These are phyloP conservation scores for Urechis unicinctus DNA, from an alignment of 2,888 invertebrate species.

Conservation along the genomic window DNA sequence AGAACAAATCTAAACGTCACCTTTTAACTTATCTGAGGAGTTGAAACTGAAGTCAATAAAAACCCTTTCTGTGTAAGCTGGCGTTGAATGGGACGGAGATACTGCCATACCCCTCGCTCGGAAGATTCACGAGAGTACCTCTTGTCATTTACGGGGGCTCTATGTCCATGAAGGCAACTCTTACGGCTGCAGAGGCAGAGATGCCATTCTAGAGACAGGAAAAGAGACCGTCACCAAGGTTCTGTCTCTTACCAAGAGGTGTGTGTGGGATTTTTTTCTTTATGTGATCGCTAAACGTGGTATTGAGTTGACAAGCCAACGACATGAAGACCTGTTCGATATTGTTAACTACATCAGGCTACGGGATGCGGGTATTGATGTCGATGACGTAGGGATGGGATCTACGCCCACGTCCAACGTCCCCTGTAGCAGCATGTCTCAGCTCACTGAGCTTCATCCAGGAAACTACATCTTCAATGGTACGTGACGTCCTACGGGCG, in stretches of 20 bases:
- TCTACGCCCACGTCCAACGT: conserved; percentile 45
- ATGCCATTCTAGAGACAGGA: conserved; percentile 21
- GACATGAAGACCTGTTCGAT: too few species aligned
- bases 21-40: too few species aligned
- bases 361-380: conserved; percentile 25
- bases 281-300: not conserved
- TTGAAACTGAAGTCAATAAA: too few species aligned
- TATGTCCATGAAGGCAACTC: conserved; percentile 42
- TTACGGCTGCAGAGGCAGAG: conserved; percentile 20
- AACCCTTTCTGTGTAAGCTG: conserved; percentile 23
- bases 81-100: conserved; percentile 51
- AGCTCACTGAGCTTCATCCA: conserved; percentile 46
- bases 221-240: conserved; percentile 23
- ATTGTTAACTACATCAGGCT: conserved; percentile 22
- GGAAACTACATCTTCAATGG: conserved; percentile 50
- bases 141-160: conserved; percentile 29
- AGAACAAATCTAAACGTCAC: too few species aligned
- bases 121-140: conserved; percentile 2
- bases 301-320: too few species aligned
- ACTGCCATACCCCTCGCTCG: conserved; percentile 25
- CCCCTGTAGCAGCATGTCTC: conserved; percentile 28
- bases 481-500: conserved; percentile 13
- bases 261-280: not conserved
- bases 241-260: conserved; percentile 25
- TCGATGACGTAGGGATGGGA: conserved; percentile 34